Evolutionary conservation across 2,888 invertebrate genomes (phyloP).

Genomic region (Subacronicta megacephala): DNA sequence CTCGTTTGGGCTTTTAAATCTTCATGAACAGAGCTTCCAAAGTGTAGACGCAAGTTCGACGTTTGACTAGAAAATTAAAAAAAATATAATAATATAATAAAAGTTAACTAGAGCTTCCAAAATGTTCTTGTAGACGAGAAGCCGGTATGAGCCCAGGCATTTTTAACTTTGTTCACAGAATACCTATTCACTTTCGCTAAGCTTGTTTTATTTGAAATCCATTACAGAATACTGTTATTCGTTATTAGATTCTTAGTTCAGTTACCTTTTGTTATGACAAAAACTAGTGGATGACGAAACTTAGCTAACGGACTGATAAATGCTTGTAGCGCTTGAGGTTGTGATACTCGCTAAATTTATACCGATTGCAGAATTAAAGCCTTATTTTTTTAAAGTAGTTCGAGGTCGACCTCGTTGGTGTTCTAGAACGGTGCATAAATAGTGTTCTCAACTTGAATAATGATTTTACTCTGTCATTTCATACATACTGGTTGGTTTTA

Average conservation of each 20-base stretch:
- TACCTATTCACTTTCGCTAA: constrained; percentile 48
- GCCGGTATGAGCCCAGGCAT: neutral
- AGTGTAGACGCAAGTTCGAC: too few species aligned
- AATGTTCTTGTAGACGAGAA: constrained; percentile 12
- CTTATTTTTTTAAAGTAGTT: constrained; percentile 42
- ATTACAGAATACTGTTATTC: constrained; percentile 47
- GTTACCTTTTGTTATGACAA: constrained; percentile 40
- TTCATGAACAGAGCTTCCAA: neutral
- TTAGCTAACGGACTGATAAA: constrained; percentile 16
- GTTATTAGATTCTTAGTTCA: constrained; percentile 41
- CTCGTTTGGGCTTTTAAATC: neutral
- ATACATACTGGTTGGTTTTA: too few species aligned
- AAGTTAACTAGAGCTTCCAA: neutral
- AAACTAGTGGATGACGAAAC: constrained; percentile 33
- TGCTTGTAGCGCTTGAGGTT: constrained; percentile 14
- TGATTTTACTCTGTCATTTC: constrained; percentile 8
- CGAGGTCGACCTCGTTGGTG: constrained; percentile 46
- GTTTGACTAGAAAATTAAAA: too few species aligned
- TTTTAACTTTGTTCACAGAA: constrained; percentile 3
- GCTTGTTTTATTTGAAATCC: constrained; percentile 36
- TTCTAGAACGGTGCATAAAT: constrained; percentile 24
- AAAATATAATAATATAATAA: too few species aligned
- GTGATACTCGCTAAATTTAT: constrained; percentile 24
- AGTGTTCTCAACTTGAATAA: constrained; percentile 13
- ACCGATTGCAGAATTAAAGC: constrained; percentile 37